These are phyloP conservation scores for Steatornis caripensis DNA, from an alignment of 2,113 vertebrate genomes.

Conservation along the genomic window DNA sequence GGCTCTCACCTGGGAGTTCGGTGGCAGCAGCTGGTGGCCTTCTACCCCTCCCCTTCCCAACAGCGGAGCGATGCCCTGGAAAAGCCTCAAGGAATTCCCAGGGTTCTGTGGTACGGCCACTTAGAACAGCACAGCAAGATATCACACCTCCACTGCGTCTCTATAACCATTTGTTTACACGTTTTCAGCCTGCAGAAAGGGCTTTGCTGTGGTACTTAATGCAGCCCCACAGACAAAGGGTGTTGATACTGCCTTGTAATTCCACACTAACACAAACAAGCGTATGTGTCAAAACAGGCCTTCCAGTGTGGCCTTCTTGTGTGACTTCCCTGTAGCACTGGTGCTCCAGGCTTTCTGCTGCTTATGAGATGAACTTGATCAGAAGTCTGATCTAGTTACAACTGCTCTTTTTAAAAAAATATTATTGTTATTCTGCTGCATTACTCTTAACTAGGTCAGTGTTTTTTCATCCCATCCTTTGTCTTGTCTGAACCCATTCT, in stretches of 20 bases:
- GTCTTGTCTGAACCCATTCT: neutral
- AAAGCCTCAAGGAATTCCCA: neutral
- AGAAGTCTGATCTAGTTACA: neutral
- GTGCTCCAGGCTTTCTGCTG: neutral
- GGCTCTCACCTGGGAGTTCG: neutral
- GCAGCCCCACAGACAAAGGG: neutral
- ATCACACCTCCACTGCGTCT: fast-evolving
- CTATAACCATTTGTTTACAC: fast-evolving
- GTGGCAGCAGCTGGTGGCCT: neutral
- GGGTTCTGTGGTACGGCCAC: fast-evolving
- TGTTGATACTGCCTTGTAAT: neutral
- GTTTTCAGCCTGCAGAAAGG: neutral
- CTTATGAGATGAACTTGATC: neutral
- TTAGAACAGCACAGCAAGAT: neutral
- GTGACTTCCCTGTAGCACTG: neutral
- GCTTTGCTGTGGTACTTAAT: neutral
- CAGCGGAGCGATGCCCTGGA: neutral
- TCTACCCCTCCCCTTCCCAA: neutral
- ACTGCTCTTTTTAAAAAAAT: neutral
- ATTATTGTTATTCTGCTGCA: neutral
- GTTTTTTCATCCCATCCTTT: neutral
- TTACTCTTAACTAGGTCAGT: neutral
- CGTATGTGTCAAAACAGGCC: neutral
- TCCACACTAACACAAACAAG: neutral
- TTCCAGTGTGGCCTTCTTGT: neutral